phyloP scores from a whole-genome alignment of 2,888 invertebrate species.

The Rhingia rostrata region DNA sequence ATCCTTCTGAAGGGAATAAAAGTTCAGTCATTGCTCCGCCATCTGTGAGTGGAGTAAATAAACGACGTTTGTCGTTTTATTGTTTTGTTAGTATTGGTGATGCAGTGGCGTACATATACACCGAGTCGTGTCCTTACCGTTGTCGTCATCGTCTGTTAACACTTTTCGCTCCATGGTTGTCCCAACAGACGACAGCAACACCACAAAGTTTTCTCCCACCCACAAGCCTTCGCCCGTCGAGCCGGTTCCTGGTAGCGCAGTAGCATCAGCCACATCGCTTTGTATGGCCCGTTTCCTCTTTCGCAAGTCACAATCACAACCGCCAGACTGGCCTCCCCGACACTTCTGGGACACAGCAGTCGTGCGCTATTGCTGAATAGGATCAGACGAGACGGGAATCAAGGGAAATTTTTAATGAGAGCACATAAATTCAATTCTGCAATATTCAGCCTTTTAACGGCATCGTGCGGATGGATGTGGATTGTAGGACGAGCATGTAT shows the following conservation, averaged over 20 bases:
- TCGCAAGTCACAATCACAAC: constrained; percentile 39
- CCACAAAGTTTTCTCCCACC: constrained; percentile 56
- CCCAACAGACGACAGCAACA: constrained; percentile 66
- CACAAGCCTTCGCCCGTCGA: background rate
- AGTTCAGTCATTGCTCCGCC: constrained; percentile 65
- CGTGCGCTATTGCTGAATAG: constrained; percentile 42
- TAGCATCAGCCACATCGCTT: constrained; percentile 26
- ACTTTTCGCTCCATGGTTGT: constrained; percentile 59
- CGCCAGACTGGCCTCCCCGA: constrained; percentile 56
- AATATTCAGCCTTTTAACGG: constrained; percentile 71
- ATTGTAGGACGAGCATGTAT: constrained; percentile 6
- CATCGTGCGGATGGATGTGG: constrained; percentile 22
- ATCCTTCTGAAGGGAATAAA: constrained; percentile 39
- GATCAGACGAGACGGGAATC: constrained; percentile 26
- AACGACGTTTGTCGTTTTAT: constrained; percentile 36
- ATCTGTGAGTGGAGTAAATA: constrained; percentile 63
- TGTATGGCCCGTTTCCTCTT: constrained; percentile 36
- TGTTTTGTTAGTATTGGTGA: constrained; percentile 32
- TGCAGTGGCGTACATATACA: constrained; percentile 6
- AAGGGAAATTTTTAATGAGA: constrained; percentile 72
- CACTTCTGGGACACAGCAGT: constrained; percentile 65
- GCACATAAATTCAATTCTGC: constrained; percentile 73
- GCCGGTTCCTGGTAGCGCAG: background rate
- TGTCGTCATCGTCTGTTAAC: constrained; percentile 65
- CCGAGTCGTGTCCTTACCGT: constrained; percentile 32